Evolutionary conservation across 2,797 vertebrate genomes (phyloP).

Genomic region (Delichon dasypus): DNA sequence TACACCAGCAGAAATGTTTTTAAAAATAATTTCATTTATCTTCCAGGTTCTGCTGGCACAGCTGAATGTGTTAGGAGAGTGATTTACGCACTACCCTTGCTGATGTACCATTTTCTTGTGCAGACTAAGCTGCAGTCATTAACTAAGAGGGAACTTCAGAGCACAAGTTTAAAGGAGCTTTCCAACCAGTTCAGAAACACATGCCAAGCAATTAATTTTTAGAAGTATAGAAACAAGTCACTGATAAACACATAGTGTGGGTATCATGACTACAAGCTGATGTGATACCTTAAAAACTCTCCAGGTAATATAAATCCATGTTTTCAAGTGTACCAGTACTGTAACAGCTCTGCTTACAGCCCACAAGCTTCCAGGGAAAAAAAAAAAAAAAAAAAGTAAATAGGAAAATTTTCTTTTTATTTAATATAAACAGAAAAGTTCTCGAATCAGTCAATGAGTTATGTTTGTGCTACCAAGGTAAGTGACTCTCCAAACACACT

Average conservation of each 20-base stretch:
- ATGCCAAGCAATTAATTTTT: not conserved
- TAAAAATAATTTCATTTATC: not conserved
- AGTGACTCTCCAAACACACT: not conserved
- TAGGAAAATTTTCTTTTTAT: not conserved
- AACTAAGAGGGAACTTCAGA: slow-evolving; percentile 21
- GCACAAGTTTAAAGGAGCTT: slow-evolving; percentile 1
- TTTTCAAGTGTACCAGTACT: not conserved
- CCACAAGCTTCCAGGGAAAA: not conserved
- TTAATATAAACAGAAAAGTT: not conserved
- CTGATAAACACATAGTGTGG: not conserved
- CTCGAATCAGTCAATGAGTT: not conserved
- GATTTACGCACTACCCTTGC: not conserved
- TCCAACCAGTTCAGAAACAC: not conserved
- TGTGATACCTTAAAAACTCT: not conserved
- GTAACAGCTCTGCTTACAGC: not conserved
- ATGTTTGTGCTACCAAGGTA: not conserved
- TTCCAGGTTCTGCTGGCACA: slow-evolving; percentile 40
- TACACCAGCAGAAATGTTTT: not conserved
- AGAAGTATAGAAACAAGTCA: not conserved
- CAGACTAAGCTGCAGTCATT: slow-evolving; percentile 50
- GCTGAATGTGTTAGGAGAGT: slow-evolving; percentile 10
- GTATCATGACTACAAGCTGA: not conserved
- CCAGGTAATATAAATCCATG: not conserved
- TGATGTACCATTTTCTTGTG: slow-evolving; percentile 19
- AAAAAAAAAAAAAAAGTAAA: not conserved